These are phyloP conservation scores for Siphamia tubifer DNA, from an alignment of 2,113 vertebrate species.

Conservation along the genomic window DNA sequence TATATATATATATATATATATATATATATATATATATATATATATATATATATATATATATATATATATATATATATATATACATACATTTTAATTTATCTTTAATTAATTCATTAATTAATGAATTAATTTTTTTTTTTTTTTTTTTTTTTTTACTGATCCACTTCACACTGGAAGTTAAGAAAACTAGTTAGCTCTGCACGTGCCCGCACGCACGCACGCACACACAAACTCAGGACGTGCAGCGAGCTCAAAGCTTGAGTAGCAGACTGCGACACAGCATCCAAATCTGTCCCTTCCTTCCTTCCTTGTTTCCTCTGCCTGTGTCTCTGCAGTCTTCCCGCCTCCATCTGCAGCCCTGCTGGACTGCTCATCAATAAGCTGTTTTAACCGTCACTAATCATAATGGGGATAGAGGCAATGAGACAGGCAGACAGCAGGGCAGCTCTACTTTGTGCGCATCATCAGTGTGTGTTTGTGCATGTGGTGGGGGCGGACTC, in stretches of 20 bases:
- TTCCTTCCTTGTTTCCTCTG: background rate
- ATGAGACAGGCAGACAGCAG: slow-evolving; percentile 15
- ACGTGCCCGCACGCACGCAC: background rate
- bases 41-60: no score
- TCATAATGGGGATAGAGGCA: slow-evolving; percentile 53
- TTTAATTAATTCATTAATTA: no score
- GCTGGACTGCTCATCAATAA: slow-evolving; percentile 59
- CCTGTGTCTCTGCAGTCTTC: slow-evolving; percentile 50
- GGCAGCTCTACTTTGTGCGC: slow-evolving; percentile 23
- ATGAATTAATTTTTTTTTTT: no score
- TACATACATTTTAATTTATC: no score
- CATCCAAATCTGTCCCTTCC: slow-evolving; percentile 34
- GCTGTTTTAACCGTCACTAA: slow-evolving; percentile 61
- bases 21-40: no score
- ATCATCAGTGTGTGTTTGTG: slow-evolving; percentile 31
- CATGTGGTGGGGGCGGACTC: slow-evolving; percentile 20
- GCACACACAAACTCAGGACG: slow-evolving; percentile 19
- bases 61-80: no score
- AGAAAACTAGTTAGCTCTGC: no score
- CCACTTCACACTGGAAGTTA: no score
- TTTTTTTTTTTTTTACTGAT: no score
- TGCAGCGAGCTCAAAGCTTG: slow-evolving; percentile 26
- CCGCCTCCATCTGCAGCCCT: slow-evolving; percentile 40
- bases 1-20: no score
- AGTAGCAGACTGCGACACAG: slow-evolving; percentile 71